A percentile compares a stretch with the other conserved stretches of the same genome.
phyloP scores from a whole-genome alignment of 2,797 vertebrate species.

The Aphelocoma californica region DNA sequence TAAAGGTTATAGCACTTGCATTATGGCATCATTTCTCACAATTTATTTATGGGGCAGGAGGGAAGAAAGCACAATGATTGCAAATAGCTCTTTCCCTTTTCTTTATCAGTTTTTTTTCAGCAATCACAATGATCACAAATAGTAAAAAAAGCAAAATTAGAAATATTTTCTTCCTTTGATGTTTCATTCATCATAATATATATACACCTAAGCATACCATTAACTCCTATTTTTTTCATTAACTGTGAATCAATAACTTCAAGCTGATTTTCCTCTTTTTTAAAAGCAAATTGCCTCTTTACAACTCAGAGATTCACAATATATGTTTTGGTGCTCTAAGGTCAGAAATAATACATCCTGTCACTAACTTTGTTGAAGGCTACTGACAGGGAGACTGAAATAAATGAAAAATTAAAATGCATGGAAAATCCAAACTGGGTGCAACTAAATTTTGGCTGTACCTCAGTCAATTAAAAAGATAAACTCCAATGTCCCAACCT shows the following conservation, averaged over 20 bases:
- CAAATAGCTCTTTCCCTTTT: background rate
- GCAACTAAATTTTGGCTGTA: background rate
- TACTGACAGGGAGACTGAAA: background rate
- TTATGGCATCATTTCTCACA: background rate
- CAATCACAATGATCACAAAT: background rate
- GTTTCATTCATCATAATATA: background rate
- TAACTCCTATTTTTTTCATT: background rate
- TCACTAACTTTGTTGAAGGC: background rate
- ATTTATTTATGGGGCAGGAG: background rate
- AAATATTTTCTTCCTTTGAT: background rate
- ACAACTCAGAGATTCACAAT: background rate
- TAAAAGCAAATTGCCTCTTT: background rate
- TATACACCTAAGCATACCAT: background rate
- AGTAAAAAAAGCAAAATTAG: background rate
- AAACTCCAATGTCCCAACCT: background rate
- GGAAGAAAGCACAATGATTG: background rate
- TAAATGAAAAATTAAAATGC: background rate
- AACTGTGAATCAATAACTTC: constrained; percentile 18
- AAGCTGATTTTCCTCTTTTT: background rate
- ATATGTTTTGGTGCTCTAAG: background rate
- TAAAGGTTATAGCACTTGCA: background rate
- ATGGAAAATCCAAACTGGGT: background rate
- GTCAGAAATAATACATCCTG: background rate
- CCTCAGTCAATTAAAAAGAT: background rate
- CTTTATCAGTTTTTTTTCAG: background rate